Evolutionary conservation across 2,113 vertebrate genomes (phyloP), one percentile per base, ranked within the genome.

Genomic region (Oenanthe oenanthe): DNA sequence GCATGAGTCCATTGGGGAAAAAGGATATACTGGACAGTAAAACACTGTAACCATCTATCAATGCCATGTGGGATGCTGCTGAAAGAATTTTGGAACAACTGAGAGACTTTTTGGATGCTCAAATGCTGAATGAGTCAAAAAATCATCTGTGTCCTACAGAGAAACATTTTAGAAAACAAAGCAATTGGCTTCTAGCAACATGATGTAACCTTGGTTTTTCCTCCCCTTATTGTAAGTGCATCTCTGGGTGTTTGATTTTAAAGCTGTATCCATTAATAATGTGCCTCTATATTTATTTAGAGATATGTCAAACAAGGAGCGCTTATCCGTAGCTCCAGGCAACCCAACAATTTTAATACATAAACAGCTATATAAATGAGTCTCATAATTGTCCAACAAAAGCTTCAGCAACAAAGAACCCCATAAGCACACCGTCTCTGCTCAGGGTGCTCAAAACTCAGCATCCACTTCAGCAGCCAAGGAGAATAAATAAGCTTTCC

Each of bases 141-240:
- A 93, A 93, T 97, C 92, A 96, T 97, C 89, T 94, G 89, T 84
- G 94, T 89, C 90, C 95, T 93, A 81, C 92, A 82, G 71, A 95
- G 87, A 93, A 96, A 90, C 71, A 60, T 87, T 96, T 93, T 66
- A 95, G 91, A 97, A 97, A 93, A 97, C 89, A 97, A 93, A 97
- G 88, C 66, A 95, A 88, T 53, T 97, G 91, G 95, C 96, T 95
- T 93, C 88, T 80, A 95, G 89, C 65, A 85, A 78, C 67, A 89
- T 97, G 96, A 96, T 95, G 95, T 94, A 97, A 97, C 92, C 88
- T 95, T 94, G 90, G 65, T 95, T 97, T 97, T 97, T 95, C 92
- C 72, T 96, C 77, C 61, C 93, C 67, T 93, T 74, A 95, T 95
- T 97, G 80, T 96, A 95, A 97, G 72, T 91, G 89, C 74, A 94